Evolutionary conservation across 2,888 invertebrate genomes (phyloP).

Genomic region (Phytoseiulus persimilis): DNA sequence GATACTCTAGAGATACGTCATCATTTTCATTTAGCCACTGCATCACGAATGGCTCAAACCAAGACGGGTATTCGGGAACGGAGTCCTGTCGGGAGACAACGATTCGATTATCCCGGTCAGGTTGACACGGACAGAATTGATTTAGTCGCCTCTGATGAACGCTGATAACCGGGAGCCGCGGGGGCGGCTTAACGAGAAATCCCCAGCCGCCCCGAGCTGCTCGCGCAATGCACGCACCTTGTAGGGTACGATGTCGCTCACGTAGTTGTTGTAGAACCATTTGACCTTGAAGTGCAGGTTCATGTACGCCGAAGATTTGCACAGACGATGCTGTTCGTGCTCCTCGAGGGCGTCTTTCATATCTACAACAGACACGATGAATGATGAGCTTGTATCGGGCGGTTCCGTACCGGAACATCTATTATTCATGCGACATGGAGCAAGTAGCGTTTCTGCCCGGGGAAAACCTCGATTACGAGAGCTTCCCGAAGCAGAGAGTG

Average conservation of each 20-base stretch:
- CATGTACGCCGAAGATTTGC: constrained; percentile 98
- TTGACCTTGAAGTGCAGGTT: constrained; percentile 99
- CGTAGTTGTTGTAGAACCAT: constrained; percentile 95
- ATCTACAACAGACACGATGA: constrained; percentile 52
- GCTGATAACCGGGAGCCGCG: background rate
- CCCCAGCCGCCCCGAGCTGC: background rate
- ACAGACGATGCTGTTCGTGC: constrained; percentile 86
- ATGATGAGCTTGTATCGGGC: background rate
- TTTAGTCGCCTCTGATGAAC: background rate
- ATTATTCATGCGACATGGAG: background rate
- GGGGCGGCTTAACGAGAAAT: background rate
- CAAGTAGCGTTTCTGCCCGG: background rate
- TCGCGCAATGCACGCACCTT: constrained; percentile 56
- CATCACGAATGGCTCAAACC: constrained; percentile 99
- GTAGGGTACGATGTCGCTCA: constrained; percentile 91
- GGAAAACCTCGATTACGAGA: background rate
- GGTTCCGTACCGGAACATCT: background rate
- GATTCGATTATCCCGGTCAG: background rate
- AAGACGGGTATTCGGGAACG: constrained; percentile 96
- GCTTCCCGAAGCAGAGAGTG: background rate
- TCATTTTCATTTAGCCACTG: constrained; percentile 99
- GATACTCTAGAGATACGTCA: constrained; percentile 94
- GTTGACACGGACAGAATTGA: background rate
- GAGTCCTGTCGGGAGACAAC: constrained; percentile 54
- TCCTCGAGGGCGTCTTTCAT: constrained; percentile 97